These are phyloP conservation scores for Dinoponera quadriceps DNA, from an alignment of 1,140 invertebrate genomes.

Conservation along the genomic window DNA sequence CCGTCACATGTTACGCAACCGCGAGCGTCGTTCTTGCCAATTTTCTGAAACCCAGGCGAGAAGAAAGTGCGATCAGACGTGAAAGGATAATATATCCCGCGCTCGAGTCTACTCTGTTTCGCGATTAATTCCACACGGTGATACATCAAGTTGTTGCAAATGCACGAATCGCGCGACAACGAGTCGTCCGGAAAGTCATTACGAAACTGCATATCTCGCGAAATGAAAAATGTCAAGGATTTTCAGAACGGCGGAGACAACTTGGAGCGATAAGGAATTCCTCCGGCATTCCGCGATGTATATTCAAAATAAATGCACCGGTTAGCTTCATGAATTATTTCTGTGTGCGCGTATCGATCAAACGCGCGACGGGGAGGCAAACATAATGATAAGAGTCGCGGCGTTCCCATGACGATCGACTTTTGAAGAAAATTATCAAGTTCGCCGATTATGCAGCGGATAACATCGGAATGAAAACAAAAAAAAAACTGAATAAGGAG, in stretches of 20 bases:
- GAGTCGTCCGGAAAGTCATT: not conserved
- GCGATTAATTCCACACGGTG: too few relatives aligned
- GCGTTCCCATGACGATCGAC: too few relatives aligned
- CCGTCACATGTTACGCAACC: constrained; percentile 42
- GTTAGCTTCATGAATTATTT: too few relatives aligned
- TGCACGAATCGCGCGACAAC: not conserved
- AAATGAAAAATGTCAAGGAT: constrained; percentile 53
- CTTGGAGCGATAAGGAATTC: not conserved
- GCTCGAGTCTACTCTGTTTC: too few relatives aligned
- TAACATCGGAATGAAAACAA: too few relatives aligned
- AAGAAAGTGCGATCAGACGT: not conserved
- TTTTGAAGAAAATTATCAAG: too few relatives aligned
- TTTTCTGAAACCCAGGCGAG: not conserved
- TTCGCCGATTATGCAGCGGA: too few relatives aligned
- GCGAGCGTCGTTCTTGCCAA: not conserved
- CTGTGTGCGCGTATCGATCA: too few relatives aligned
- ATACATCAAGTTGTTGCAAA: too few relatives aligned
- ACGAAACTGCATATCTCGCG: not conserved
- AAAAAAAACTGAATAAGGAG: too few relatives aligned
- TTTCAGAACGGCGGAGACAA: not conserved
- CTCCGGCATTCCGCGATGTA: not conserved
- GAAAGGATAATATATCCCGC: not conserved
- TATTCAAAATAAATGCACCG: constrained; percentile 6
- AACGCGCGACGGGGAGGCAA: too few relatives aligned
- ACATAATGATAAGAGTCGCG: too few relatives aligned